Evolutionary conservation across 2,888 invertebrate species (phyloP), one percentile per base, ranked within the genome.

Genomic region (Rutpela maculata): DNA sequence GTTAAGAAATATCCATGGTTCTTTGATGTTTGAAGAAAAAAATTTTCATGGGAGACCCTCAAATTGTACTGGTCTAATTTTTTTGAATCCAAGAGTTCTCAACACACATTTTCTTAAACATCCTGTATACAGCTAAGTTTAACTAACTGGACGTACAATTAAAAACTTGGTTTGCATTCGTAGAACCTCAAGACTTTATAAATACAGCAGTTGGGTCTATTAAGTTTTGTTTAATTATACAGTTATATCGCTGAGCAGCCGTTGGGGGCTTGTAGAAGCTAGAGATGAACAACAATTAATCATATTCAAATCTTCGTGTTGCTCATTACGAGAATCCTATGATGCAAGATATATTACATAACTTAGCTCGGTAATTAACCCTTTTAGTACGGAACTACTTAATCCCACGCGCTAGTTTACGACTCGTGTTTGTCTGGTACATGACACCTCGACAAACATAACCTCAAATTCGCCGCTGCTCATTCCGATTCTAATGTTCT

Each of bases 301-400:
- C 80, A 80, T 74, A 80, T 76, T 74, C 74, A 71, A 56, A 68
- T 74, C 50, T 74, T 80, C 78, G 68, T 63, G 63, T 76, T 74
- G 68, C 76, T 75, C 78, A 73, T 78, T 79, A 74, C 74, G 74
- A 55, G 74, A 66, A 78, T 77, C 76, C 75, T 74, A 71, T 76
- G 76, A 80, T 81, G 74, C 76, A 77, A 80, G 81, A 82, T 80
- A 81, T 82, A 82, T 81, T 81, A 81, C 79, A 78, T 77, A 81
- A 79, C 76, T 66, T 66, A 43, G 18, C 55, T 31, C 11, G 31
- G 65, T 65, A 73, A 65, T 68, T 68, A 68, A 55, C 55, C 68
- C 56, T 56, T 56, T 73, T 65, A 65, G 65, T 55, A 10, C 72
- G 38, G 31, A 74, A 26, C 60, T 60, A 67, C 67, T 59, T 59